A percentile compares a stretch with the other conserved stretches of the same genome.
Evolutionary conservation across 2,113 vertebrate genomes (phyloP).

Genomic region (Dipodomys merriami): DNA sequence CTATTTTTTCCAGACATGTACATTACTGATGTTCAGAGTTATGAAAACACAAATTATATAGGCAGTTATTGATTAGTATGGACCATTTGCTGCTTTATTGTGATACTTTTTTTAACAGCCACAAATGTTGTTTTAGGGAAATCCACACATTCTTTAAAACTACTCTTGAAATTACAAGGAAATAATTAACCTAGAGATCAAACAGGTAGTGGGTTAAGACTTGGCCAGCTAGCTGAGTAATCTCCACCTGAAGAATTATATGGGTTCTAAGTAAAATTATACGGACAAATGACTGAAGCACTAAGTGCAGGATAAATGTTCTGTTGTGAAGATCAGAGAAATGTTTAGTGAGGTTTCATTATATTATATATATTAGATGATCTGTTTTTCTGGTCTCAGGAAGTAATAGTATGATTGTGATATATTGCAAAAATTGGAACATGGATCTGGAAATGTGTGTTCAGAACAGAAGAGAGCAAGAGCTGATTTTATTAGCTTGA

Average conservation of each 20-base stretch:
- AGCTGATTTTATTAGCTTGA: slow-evolving; percentile 81
- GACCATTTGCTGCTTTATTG: background rate
- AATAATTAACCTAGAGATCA: background rate
- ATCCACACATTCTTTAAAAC: background rate
- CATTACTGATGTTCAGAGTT: background rate
- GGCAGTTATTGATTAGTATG: background rate
- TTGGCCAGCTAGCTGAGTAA: slow-evolving; percentile 13
- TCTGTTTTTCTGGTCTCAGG: slow-evolving; percentile 4
- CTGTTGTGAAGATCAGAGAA: slow-evolving; percentile 28
- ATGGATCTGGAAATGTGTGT: slow-evolving; percentile 70
- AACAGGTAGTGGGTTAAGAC: background rate
- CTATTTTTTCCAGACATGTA: background rate
- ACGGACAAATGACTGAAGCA: background rate
- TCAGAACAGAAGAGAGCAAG: slow-evolving; percentile 69
- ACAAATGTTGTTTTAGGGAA: background rate
- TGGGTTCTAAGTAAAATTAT: background rate
- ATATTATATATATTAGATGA: background rate
- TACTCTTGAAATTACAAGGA: background rate
- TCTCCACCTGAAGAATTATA: background rate
- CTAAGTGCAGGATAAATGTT: background rate
- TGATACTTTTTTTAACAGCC: background rate
- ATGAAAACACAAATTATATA: background rate
- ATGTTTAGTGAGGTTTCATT: slow-evolving; percentile 54
- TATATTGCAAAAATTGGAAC: slow-evolving; percentile 69
- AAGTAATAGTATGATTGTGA: slow-evolving; percentile 44